Percentiles rank a stretch among this genome's conserved stretches.
These are phyloP conservation scores for Cyclopterus lumpus DNA, from an alignment of 2,797 vertebrate genomes.

Conservation along the genomic window DNA sequence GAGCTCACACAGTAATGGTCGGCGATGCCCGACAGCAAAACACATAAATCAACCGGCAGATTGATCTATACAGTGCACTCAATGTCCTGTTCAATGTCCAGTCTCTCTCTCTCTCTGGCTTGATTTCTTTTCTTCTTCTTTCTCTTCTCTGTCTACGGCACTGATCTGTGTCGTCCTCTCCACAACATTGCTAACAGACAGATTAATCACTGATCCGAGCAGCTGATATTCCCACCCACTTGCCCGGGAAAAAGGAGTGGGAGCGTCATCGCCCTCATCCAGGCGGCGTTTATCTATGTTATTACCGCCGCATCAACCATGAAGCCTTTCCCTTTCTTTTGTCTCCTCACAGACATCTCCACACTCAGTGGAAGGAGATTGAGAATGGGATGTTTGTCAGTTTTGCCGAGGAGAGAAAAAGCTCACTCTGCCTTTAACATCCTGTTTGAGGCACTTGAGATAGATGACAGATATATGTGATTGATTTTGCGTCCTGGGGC, in stretches of 20 bases:
- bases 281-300: slow-evolving; percentile 66
- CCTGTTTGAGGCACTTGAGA: slow-evolving; percentile 60
- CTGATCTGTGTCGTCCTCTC: slow-evolving; percentile 14
- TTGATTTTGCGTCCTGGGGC: slow-evolving; percentile 68
- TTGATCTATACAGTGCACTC: slow-evolving; percentile 36
- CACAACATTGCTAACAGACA: slow-evolving; percentile 42
- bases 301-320: slow-evolving; percentile 50
- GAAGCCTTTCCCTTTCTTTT: slow-evolving; percentile 49
- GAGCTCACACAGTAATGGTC: slow-evolving; percentile 9
- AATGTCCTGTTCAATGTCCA: slow-evolving; percentile 40
- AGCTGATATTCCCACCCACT: slow-evolving; percentile 60
- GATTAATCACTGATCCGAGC: slow-evolving; percentile 70
- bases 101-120: slow-evolving; percentile 15
- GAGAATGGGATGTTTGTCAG: slow-evolving; percentile 55
- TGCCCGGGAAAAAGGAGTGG: slow-evolving; percentile 34
- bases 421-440: slow-evolving; percentile 39
- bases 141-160: slow-evolving; percentile 8
- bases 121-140: background rate
- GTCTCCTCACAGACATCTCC: slow-evolving; percentile 47
- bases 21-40: slow-evolving; percentile 4
- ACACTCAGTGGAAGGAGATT: slow-evolving; percentile 37
- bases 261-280: slow-evolving; percentile 36
- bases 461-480: slow-evolving; percentile 61
- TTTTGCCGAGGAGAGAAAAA: slow-evolving; percentile 49
- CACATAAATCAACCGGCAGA: slow-evolving; percentile 59